Base-by-base conservation (phyloP, 2,113 vertebrate species). In the Suncus etruscus region DNA sequence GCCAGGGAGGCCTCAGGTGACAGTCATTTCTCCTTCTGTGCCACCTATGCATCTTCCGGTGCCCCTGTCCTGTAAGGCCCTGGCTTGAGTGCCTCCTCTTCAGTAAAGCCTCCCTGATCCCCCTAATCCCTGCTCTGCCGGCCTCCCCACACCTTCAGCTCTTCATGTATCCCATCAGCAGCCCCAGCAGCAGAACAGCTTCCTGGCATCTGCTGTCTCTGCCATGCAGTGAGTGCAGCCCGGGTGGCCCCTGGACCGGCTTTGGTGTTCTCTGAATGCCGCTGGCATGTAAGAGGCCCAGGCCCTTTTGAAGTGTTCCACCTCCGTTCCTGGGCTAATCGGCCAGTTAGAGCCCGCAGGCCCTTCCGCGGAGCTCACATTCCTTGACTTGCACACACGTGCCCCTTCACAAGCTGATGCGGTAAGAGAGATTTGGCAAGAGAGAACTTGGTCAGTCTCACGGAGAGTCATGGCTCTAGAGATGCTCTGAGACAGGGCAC, bases 31-130 rank as follows among this genome's bases (percentile, higher is more conserved):
- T 86, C 84, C 66, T 51, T 74, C 79, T 5, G 1, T 91, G 86
- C 95, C 94, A 83, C 70, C 24, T 27, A 83, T 0, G 6, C 65
- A 80, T 92, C 95, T 93, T 72, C 2, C 1, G 81, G 39, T 39
- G 79, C 54, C 86, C 32, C 78, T 4, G 1, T 89, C 89, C 86
- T 76, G 39, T 86, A 93, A 95, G 92, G 86, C 93, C 86, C 27
- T 75, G 65, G 81, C 92, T 95, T 8, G 81, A 93, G 86, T 75
- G 58, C 92, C 83, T 87, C 89, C 93, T 94, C 91, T 93, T 83
- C 72, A 81, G 16, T 48, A 96, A 95, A 96, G 93, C 92, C 81
- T 89, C 77, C 58, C 86, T 93, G 95, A 96, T 95, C 92, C 94
- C 54, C 45, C 80, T 94, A 96, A 96, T 96, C 94, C 85, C 92